Evolutionary conservation across 2,797 vertebrate genomes (phyloP).

Genomic region (Poeciliopsis gracilis): DNA sequence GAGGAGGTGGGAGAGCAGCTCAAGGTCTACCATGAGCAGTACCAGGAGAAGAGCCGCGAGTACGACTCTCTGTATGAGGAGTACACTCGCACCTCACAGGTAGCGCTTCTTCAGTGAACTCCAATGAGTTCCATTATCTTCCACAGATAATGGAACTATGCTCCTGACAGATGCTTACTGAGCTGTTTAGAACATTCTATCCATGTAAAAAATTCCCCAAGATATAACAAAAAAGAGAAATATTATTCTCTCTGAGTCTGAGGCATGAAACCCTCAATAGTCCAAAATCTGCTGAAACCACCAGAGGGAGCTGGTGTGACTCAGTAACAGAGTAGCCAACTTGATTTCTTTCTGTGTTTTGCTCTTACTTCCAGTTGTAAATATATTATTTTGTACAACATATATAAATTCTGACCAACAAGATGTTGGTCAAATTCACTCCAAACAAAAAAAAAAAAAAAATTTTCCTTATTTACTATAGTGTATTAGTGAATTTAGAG

Average conservation of each 20-base stretch:
- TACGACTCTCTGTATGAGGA: slow-evolving; percentile 92
- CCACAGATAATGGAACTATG: background rate
- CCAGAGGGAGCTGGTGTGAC: background rate
- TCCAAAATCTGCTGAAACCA: background rate
- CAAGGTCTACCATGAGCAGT: slow-evolving; percentile 93
- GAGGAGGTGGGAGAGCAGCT: slow-evolving; percentile 93
- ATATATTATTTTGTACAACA: background rate
- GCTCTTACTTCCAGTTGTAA: background rate
- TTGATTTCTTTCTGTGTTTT: background rate
- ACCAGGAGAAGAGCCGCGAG: slow-evolving; percentile 93
- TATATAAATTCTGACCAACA: background rate
- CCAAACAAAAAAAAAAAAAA: background rate
- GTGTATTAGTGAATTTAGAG: background rate
- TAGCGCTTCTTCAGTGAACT: slow-evolving; percentile 49
- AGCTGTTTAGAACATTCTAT: background rate
- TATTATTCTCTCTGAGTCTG: background rate
- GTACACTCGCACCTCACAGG: slow-evolving; percentile 92
- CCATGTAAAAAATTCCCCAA: background rate
- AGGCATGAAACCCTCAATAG: background rate
- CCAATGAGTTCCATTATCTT: too few relatives aligned
- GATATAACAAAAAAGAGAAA: background rate
- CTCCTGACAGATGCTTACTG: background rate
- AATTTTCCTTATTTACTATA: background rate
- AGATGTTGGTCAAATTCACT: background rate
- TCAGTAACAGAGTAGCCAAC: background rate